These are phyloP conservation scores for Peromyscus maniculatus DNA, from an alignment of 2,113 vertebrate genomes.

Conservation along the genomic window DNA sequence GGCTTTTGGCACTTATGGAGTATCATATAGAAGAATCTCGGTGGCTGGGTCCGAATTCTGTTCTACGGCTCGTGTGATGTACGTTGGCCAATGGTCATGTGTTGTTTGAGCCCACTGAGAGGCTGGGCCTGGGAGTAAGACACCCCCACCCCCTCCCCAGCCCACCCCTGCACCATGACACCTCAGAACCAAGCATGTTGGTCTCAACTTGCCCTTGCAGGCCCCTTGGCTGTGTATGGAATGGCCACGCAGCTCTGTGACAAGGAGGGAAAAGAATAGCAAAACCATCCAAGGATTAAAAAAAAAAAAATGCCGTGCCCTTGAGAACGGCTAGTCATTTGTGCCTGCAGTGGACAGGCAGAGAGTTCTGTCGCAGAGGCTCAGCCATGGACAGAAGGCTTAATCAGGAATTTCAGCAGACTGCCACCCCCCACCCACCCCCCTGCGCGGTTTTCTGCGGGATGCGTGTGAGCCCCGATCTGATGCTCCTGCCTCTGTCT, in stretches of 20 bases:
- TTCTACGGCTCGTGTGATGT: background rate
- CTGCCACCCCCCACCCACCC: no score
- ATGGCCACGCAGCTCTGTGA: no score
- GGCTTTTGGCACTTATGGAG: background rate
- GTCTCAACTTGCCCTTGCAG: background rate
- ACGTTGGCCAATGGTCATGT: background rate
- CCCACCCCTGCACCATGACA: no score
- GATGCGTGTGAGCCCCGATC: background rate
- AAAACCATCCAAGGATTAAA: background rate
- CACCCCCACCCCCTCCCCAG: accelerated
- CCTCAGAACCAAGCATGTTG: no score
- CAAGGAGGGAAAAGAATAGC: background rate
- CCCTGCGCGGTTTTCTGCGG: background rate
- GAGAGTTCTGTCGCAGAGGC: background rate
- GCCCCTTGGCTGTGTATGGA: background rate
- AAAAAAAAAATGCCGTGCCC: background rate
- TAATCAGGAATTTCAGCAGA: no score
- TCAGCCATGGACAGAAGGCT: background rate
- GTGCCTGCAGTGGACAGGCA: no score
- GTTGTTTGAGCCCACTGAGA: background rate
- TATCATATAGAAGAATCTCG: background rate
- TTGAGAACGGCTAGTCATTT: background rate
- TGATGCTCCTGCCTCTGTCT: background rate
- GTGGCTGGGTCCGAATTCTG: background rate
- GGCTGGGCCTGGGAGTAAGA: background rate